Conservation (phyloP, 2,113 vertebrate genomes). For the Urocynchramus pylzowi region DNA sequence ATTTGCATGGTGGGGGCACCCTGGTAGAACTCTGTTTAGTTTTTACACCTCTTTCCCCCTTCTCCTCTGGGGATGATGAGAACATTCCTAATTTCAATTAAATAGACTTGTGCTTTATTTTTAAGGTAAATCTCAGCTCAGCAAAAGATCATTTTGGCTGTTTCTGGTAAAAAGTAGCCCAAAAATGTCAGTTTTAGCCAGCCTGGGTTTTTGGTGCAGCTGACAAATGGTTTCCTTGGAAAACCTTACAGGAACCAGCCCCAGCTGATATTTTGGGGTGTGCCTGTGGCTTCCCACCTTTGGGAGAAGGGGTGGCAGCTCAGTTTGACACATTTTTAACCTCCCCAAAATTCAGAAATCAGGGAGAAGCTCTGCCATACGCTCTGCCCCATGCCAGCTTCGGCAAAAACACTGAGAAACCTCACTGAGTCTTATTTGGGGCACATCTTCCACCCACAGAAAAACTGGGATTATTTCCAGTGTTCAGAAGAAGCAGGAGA, state of each 20-base stretch:
- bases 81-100: neutral
- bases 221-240: neutral
- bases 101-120: neutral
- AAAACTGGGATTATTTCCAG: neutral
- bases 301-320: neutral
- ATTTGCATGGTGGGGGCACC: neutral
- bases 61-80: neutral
- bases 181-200: fast-evolving
- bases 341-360: neutral
- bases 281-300: neutral
- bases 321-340: neutral
- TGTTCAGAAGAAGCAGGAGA: neutral
- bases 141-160: neutral
- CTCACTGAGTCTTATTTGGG: fast-evolving
- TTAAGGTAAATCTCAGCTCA: neutral
- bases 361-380: neutral
- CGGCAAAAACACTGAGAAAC: neutral
- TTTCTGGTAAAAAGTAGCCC: neutral
- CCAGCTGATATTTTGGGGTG: fast-evolving
- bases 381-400: neutral
- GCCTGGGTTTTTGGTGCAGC: neutral
- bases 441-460: neutral
- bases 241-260: fast-evolving
- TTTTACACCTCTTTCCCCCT: neutral
- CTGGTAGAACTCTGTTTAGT: neutral